phyloP scores from a whole-genome alignment of 2,888 invertebrate species.

The Latrodectus elegans region DNA sequence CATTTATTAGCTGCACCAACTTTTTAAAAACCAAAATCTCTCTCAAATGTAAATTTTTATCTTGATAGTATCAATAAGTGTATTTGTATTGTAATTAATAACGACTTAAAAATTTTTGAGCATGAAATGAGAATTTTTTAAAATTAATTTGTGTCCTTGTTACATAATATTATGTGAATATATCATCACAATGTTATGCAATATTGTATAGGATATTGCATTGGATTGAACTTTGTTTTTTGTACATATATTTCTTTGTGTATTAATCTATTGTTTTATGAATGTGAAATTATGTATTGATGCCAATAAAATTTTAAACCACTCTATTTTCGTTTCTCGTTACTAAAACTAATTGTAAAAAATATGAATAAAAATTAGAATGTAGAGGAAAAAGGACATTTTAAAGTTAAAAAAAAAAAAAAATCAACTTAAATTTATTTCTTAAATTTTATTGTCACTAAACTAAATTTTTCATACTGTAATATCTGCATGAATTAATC shows the following conservation, averaged over 20 bases:
- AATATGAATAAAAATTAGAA: neutral
- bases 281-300: slow-evolving; percentile 62
- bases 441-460: too few relatives aligned
- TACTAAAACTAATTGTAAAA: neutral
- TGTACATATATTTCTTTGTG: slow-evolving; percentile 64
- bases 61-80: too few relatives aligned
- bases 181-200: slow-evolving; percentile 55
- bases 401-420: neutral
- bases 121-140: too few relatives aligned
- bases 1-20: too few relatives aligned
- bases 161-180: slow-evolving; percentile 49
- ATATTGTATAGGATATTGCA: slow-evolving; percentile 33
- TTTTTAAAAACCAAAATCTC: too few relatives aligned
- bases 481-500: too few relatives aligned
- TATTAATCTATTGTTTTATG: slow-evolving; percentile 66
- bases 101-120: too few relatives aligned
- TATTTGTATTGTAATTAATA: too few relatives aligned
- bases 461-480: too few relatives aligned
- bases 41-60: too few relatives aligned
- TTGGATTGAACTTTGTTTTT: slow-evolving; percentile 39
- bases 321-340: slow-evolving; percentile 12
- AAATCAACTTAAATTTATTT: neutral
- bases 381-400: neutral
- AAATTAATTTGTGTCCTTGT: slow-evolving; percentile 21
- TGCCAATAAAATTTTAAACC: slow-evolving; percentile 69